These are phyloP conservation scores for Arrhamphus sclerolepis DNA, from an alignment of 2,797 vertebrate species.

Conservation along the genomic window DNA sequence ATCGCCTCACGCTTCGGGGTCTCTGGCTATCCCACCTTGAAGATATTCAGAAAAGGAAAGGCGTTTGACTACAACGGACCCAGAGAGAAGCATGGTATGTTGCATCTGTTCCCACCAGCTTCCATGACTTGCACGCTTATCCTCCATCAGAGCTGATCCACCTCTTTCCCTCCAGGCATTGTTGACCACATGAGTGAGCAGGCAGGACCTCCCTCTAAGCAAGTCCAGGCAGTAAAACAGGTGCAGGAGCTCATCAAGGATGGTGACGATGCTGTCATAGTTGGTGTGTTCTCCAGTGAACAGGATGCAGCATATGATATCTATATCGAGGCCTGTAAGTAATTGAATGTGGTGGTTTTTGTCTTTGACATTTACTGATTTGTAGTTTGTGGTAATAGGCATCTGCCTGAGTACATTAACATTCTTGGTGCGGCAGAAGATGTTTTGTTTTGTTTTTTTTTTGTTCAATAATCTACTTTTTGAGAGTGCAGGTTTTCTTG, in stretches of 20 bases:
- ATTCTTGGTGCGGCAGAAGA: background rate
- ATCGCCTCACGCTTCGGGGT: constrained; percentile 88
- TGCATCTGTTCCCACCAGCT: background rate
- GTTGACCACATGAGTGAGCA: constrained; percentile 93
- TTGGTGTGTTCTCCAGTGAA: constrained; percentile 88
- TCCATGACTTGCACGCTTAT: background rate
- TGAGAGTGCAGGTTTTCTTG: too few relatives aligned
- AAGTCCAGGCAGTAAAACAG: constrained; percentile 88
- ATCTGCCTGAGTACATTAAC: too few relatives aligned
- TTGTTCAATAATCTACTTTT: background rate
- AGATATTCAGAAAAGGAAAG: constrained; percentile 96
- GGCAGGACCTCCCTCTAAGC: constrained; percentile 93
- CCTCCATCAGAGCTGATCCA: background rate
- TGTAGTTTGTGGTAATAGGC: too few relatives aligned
- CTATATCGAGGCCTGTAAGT: constrained; percentile 93
- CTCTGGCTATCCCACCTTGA: constrained; percentile 91
- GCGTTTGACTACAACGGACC: constrained; percentile 94
- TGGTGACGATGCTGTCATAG: constrained; percentile 89
- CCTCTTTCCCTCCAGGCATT: constrained; percentile 83
- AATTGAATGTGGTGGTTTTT: background rate
- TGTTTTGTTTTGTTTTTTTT: background rate
- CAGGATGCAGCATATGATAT: constrained; percentile 84
- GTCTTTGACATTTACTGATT: background rate
- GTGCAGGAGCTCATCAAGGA: constrained; percentile 93
- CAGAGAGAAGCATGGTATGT: constrained; percentile 89